These are phyloP conservation scores for Cantharis flavilabris DNA, from an alignment of 2,888 invertebrate genomes.

Conservation along the genomic window DNA sequence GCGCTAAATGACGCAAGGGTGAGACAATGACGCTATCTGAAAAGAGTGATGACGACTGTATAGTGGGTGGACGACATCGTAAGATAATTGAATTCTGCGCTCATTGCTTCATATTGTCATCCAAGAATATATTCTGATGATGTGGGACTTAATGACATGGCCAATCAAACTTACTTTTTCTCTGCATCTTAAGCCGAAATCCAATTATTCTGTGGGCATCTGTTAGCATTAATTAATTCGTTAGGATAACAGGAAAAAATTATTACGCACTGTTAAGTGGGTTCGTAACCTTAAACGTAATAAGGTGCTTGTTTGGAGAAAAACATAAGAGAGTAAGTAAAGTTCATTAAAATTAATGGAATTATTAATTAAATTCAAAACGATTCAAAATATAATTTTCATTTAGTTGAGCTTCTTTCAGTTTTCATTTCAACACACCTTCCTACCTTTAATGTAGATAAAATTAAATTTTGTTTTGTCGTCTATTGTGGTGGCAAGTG, in stretches of 20 bases:
- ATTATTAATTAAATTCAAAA: constrained; percentile 37
- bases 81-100: constrained; percentile 52
- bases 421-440: not conserved
- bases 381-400: not conserved
- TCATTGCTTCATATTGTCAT: constrained; percentile 51
- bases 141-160: constrained; percentile 49
- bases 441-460: not conserved
- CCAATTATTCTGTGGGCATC: not conserved
- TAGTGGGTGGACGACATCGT: constrained; percentile 38
- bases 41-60: constrained; percentile 53
- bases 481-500: not conserved
- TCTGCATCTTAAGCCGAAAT: not conserved
- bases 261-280: not conserved
- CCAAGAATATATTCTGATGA: constrained; percentile 53
- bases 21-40: constrained; percentile 56
- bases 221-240: not conserved
- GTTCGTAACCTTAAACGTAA: constrained; percentile 22
- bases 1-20: constrained; percentile 56
- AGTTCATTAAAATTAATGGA: constrained; percentile 40
- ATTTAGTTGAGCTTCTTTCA: not conserved
- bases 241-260: not conserved
- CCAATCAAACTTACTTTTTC: constrained; percentile 43
- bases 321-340: constrained; percentile 31
- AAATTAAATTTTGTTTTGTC: not conserved
- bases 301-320: constrained; percentile 39